Percentiles rank a stretch among this genome's conserved stretches.
phyloP scores from a whole-genome alignment of 2,888 invertebrate species.

The Didymodactylos carnosus region DNA sequence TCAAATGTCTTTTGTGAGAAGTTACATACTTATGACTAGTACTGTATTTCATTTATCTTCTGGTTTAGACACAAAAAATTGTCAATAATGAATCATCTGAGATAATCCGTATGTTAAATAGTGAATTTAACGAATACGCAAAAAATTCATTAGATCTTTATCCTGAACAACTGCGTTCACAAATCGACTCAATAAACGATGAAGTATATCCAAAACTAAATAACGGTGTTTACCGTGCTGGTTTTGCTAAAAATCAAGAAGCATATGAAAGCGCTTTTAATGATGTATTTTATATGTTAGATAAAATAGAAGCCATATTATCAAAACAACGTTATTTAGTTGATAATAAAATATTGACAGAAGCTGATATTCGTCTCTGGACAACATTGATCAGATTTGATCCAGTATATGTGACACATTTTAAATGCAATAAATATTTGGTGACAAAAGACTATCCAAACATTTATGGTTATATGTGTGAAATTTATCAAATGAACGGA shows the following conservation, averaged over 20 bases:
- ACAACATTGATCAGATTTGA: slow-evolving; percentile 28
- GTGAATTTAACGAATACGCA: slow-evolving; percentile 25
- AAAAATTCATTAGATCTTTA: slow-evolving; percentile 25
- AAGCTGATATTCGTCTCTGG: slow-evolving; percentile 28
- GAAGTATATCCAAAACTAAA: slow-evolving; percentile 30
- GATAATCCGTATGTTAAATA: slow-evolving; percentile 28
- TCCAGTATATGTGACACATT: slow-evolving; percentile 26
- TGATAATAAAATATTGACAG: slow-evolving; percentile 22
- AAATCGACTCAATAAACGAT: slow-evolving; percentile 25
- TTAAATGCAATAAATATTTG: slow-evolving; percentile 28
- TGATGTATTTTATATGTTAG: neutral
- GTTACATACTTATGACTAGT: too few species aligned
- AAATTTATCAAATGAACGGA: slow-evolving; percentile 24
- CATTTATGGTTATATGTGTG: slow-evolving; percentile 24
- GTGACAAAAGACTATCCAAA: slow-evolving; percentile 25
- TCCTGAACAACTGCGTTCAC: slow-evolving; percentile 20
- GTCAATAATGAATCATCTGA: slow-evolving; percentile 32
- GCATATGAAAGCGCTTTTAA: neutral
- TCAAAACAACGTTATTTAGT: slow-evolving; percentile 22
- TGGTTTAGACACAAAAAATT: slow-evolving; percentile 18
- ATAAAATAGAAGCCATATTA: slow-evolving; percentile 21
- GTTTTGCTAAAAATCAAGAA: slow-evolving; percentile 24
- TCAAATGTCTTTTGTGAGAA: too few species aligned
- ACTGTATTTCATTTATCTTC: neutral
- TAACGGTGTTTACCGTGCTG: slow-evolving; percentile 28